Conservation (phyloP, 2,888 invertebrate species). For the Caenorhabditis angaria region DNA sequence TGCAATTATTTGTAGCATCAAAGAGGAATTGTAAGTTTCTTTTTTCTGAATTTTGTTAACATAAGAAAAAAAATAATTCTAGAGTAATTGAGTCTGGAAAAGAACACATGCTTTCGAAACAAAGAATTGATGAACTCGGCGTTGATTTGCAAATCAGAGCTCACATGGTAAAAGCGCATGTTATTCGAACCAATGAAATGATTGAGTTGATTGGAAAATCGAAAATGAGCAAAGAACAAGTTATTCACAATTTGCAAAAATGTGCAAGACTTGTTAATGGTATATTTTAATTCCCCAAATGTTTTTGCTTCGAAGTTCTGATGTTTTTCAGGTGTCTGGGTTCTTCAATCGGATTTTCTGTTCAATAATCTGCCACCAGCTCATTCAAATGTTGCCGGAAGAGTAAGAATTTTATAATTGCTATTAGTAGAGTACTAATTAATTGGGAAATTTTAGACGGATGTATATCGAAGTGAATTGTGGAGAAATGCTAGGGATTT, state of each 20-base stretch:
- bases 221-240: constrained; percentile 8
- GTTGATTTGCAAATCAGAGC: constrained; percentile 41
- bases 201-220: constrained; percentile 12
- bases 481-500: constrained; percentile 53
- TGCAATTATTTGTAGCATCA: constrained; percentile 46
- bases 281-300: not conserved
- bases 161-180: constrained; percentile 47
- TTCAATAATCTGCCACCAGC: constrained; percentile 51
- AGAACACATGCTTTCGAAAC: constrained; percentile 45
- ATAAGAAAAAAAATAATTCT: not conserved
- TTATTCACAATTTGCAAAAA: constrained; percentile 27
- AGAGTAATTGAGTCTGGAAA: constrained; percentile 42
- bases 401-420: constrained; percentile 16
- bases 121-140: constrained; percentile 42
- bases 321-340: constrained; percentile 46
- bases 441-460: constrained; percentile 25
- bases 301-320: not conserved
- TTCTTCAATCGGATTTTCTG: constrained; percentile 44
- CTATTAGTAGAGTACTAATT: not conserved
- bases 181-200: constrained; percentile 38
- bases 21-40: constrained; percentile 31
- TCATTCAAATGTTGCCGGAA: constrained; percentile 46
- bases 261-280: constrained; percentile 44
- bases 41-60: not conserved
- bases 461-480: constrained; percentile 39